Base-by-base conservation (phyloP, 2,888 invertebrate genomes). In the Hemistola chrysoprasaria region DNA sequence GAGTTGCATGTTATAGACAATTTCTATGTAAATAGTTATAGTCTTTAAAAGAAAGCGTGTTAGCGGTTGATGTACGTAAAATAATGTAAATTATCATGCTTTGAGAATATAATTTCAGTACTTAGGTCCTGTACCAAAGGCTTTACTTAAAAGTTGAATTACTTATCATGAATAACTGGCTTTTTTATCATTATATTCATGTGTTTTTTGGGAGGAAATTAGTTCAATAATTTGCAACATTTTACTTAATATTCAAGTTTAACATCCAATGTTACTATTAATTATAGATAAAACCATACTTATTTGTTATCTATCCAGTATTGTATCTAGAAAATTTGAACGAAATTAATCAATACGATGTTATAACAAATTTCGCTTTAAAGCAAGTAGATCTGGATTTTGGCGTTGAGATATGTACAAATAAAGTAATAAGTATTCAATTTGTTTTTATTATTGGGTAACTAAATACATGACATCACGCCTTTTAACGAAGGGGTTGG, bases 21-120 rank as follows among this genome's bases (percentile, higher is more conserved):
- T 67, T 71, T 71, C 63, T 74, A 68, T 82, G 82, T 83, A 78
- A 73, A 84, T 81, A 82, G 72, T 63, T 64, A 64, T 60, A 58
- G 42, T 54, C 43, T 37, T 40, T 29, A 37, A 28, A 33, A 44
- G 43, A 48, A 47, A 45, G 45, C 53, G 48, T 56, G 51, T 47
- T 59, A 61, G 57, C 47, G 47, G 50, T 55, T 49, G 39, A 42
- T 40, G 53, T 55, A 48, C 46, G n/a, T n/a, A n/a, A n/a, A n/a
- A n/a, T n/a, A n/a, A n/a, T n/a, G n/a, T n/a, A n/a, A n/a, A n/a
- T n/a, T 16, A 16, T 16, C 4, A 3, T 16, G 16, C 16, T 16
- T 16, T 16, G 4, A 16, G 4, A 16, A 16, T n/a, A n/a, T 16
- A 16, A 16, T 4, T 16, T 16, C 16, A 16, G 16, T 16, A 16